Evolutionary conservation across 2,888 invertebrate species (phyloP), one percentile per base, ranked within the genome.

Genomic region (Mythimna loreyi): DNA sequence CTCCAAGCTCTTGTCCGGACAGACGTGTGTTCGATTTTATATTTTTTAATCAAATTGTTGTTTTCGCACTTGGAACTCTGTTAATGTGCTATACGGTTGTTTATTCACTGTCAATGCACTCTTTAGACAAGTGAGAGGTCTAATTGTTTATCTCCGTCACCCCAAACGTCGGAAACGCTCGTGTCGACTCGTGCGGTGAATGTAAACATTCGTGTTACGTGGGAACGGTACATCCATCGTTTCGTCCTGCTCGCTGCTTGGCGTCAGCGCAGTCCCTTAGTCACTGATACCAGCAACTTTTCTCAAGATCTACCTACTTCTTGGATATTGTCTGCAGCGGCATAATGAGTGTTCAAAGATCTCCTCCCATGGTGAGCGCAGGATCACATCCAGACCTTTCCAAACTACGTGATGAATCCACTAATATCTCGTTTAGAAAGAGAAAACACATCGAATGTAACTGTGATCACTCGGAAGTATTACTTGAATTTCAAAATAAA

Each of bases 361-460:
- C 55, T 33, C 55, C 21, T 21, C 33, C 55, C 21, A 33, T 55
- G 33, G 55, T 33, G 33, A 55, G 55, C n/a, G 6, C 28, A 2
- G 55, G 33, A 55, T 36, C 55, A 33, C 55, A 55, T 5, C 55
- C 55, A 33, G 55, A 55, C 21, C 55, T 55, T 33, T 55, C 55
- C 11, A 55, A 55, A 21, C 55, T 55, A 33, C 55, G 55, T 36
- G 55, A 55, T 21, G 55, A 55, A 55, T 55, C 33, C 55, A 55
- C 4, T 55, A 2, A 5, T 13, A 6, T 33, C 6, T n/a, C 55
- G 33, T 55, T 33, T 21, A 55, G 21, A 55, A 55, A 33, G n/a
- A 53, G 53, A 11, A 53, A 53, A 33, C n/a, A n/a, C n/a, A n/a
- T n/a, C 30, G 53, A 53, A 53, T 53, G 33, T n/a, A 53, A 21